phyloP scores from a whole-genome alignment of 1,140 invertebrate species.

The Drosophila yakuba region DNA sequence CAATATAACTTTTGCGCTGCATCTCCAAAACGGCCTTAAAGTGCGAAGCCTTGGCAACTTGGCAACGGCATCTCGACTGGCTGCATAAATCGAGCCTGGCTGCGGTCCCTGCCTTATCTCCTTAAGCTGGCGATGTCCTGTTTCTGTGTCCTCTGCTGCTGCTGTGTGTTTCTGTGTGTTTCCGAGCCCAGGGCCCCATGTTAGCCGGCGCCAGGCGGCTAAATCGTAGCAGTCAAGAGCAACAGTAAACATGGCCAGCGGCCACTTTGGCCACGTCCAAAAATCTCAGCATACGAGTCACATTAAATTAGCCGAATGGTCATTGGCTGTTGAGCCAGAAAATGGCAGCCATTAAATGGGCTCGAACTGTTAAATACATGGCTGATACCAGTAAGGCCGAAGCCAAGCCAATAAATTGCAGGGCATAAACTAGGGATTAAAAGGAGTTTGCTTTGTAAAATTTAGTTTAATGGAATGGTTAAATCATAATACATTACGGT shows the following conservation, averaged over 20 bases:
- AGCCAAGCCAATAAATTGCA: neutral
- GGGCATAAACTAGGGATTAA: neutral
- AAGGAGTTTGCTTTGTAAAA: neutral
- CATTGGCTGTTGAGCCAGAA: constrained; percentile 43
- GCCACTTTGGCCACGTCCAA: constrained; percentile 43
- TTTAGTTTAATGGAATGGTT: neutral
- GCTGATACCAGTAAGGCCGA: neutral
- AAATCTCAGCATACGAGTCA: constrained; percentile 41
- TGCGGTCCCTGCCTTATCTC: constrained; percentile 59
- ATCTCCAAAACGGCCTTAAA: constrained; percentile 30
- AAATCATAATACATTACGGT: neutral
- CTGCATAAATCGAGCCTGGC: constrained; percentile 60
- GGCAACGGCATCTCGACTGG: constrained; percentile 23
- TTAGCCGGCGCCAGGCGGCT: constrained; percentile 47
- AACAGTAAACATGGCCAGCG: constrained; percentile 42
- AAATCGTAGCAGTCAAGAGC: constrained; percentile 48
- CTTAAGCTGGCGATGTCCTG: constrained; percentile 26
- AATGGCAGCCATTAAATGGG: constrained; percentile 12
- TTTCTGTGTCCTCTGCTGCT: neutral
- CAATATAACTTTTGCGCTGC: constrained; percentile 21
- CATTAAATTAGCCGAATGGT: constrained; percentile 56
- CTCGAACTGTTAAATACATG: constrained; percentile 2
- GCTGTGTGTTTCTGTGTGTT: neutral
- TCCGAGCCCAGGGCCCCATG: constrained; percentile 18
- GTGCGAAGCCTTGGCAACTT: constrained; percentile 5